Evolutionary conservation across 2,888 invertebrate genomes (phyloP), one percentile per base, ranked within the genome.

Genomic region (Therioaphis trifolii): DNA sequence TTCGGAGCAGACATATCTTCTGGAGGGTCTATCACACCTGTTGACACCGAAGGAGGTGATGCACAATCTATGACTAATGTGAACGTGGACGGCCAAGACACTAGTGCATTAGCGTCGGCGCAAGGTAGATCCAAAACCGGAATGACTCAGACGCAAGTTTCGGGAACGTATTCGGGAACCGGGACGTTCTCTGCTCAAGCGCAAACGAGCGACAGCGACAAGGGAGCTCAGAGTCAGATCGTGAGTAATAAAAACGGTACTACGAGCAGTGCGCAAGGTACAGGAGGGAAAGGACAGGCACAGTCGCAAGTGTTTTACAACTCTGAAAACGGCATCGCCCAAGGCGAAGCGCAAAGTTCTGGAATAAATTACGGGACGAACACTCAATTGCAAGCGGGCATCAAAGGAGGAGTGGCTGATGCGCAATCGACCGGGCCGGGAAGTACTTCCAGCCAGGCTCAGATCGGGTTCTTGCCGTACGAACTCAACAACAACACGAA

Each of bases 371-470:
- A 95, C 87, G 94, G 93, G n/a, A 94, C 93, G 0, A 93, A 93
- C 88, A 92, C 93, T 5, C 92, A 94, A 90, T 94, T 95, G 0
- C 93, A 94, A 89, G 95, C 95, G 4, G 93, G 94, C 85, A 91
- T 92, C 46, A 94, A 93, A 88, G 95, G 96, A 24, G 95, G 95
- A 5, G 91, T 95, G 90, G 95, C 95, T 2, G 95, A 95, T 88
- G 94, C 95, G 0, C 95, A 95, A 90, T 94, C 95, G 0, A 93
- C 93, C 87, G 95, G 95, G 0, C 93, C 94, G 3, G 95, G 95
- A 5, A 94, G 93, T 87, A 95, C 95, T 0, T 95, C 94, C 0
- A 95, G 95, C 49, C 95, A 96, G 89, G 95, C 96, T 4, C 95
- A 96, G 89, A 95, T 96, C 85, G 95, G 95, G 0, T 95, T 96